Percentiles rank a stretch among this genome's conserved stretches.
These are phyloP conservation scores for Lochmaea crataegi DNA, from an alignment of 2,888 invertebrate genomes.

Conservation along the genomic window DNA sequence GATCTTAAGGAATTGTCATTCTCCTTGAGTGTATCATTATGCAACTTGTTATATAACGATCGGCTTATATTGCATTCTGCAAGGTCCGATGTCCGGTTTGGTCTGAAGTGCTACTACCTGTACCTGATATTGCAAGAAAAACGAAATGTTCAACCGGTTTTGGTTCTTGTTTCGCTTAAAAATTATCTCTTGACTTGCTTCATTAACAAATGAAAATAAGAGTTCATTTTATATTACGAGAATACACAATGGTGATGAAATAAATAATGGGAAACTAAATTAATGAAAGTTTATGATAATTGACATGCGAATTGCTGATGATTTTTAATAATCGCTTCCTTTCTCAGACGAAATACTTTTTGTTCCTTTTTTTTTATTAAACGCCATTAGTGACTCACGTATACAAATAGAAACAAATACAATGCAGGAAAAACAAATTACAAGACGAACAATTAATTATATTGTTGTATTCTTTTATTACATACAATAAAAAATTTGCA, in stretches of 20 bases:
- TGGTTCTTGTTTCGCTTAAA: constrained; percentile 19
- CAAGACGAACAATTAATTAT: too few relatives aligned
- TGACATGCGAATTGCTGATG: not conserved
- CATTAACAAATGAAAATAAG: constrained; percentile 19
- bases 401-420: too few relatives aligned
- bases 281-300: constrained; percentile 20
- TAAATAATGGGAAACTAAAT: constrained; percentile 14
- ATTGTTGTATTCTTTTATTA: too few relatives aligned
- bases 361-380: not conserved
- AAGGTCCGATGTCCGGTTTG: not conserved
- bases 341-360: not conserved
- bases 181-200: constrained; percentile 16
- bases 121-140: constrained; percentile 23
- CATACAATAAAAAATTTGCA: too few relatives aligned
- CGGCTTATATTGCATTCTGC: constrained; percentile 8
- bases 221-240: constrained; percentile 10
- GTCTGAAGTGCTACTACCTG: constrained; percentile 18
- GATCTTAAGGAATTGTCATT: not conserved
- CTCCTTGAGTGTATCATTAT: not conserved
- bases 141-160: constrained; percentile 19
- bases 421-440: too few relatives aligned
- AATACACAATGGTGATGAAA: constrained; percentile 18
- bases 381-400: not conserved
- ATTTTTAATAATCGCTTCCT: not conserved
- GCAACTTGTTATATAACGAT: constrained; percentile 15